Evolutionary conservation across 2,797 vertebrate genomes (phyloP).

Genomic region (Oreonectes daqikongensis): DNA sequence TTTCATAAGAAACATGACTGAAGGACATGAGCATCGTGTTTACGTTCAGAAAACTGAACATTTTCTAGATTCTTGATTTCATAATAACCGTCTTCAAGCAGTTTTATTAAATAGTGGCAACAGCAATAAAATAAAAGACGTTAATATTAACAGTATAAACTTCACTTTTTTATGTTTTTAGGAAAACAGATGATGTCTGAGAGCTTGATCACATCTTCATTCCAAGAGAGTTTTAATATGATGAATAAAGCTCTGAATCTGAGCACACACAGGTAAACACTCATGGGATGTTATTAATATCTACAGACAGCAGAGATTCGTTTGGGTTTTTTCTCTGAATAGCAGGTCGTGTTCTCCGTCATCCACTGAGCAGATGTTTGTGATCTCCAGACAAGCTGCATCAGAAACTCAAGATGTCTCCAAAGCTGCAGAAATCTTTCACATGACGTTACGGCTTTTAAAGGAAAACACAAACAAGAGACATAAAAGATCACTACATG

Average conservation of each 20-base stretch:
- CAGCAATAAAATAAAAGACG: no score
- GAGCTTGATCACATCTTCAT: conserved; percentile 66
- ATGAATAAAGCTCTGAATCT: conserved; percentile 61
- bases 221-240: conserved; percentile 67
- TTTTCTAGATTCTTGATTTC: no score
- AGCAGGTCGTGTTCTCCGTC: conserved; percentile 57
- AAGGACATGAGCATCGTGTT: conserved; percentile 4
- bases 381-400: conserved; percentile 73
- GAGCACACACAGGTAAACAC: conserved; percentile 71
- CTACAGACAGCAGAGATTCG: background rate
- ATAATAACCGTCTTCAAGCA: no score
- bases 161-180: conserved; percentile 13
- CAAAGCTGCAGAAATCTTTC: conserved; percentile 83
- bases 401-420: conserved; percentile 70
- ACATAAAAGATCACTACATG: conserved; percentile 65
- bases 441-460: conserved; percentile 72
- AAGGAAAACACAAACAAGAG: conserved; percentile 65
- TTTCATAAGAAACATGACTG: background rate
- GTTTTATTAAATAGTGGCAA: background rate
- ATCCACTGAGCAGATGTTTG: conserved; percentile 65
- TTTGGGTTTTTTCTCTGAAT: conserved; percentile 44
- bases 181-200: conserved; percentile 56
- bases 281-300: background rate
- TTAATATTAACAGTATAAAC: background rate
- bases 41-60: background rate